Conservation (phyloP, 2,113 vertebrate species). For the Lamprotornis superbus region DNA sequence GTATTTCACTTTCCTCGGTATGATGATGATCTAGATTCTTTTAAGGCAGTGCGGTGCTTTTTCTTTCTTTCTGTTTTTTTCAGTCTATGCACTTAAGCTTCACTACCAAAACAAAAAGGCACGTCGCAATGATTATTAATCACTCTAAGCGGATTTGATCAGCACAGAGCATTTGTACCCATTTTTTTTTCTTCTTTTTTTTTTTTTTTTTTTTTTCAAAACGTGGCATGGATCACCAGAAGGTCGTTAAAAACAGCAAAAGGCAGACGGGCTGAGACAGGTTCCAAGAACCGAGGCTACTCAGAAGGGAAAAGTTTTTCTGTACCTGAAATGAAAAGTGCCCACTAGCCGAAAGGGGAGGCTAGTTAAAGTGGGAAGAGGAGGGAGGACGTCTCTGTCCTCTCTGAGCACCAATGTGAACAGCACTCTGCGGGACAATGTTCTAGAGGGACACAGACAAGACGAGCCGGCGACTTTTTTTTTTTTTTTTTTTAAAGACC, state of each 20-base stretch:
- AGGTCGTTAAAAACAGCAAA: conserved; percentile 30
- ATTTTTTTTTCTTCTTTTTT: neutral
- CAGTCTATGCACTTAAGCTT: neutral
- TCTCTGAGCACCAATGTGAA: neutral
- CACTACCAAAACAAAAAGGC: conserved; percentile 29
- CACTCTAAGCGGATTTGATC: neutral
- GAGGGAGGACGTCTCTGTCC: neutral
- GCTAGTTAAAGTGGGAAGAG: neutral
- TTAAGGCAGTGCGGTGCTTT: neutral
- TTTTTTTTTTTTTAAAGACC: neutral
- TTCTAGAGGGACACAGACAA: neutral
- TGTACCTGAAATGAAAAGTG: conserved; percentile 33
- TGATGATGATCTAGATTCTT: conserved; percentile 45
- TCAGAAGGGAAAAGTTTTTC: conserved; percentile 7
- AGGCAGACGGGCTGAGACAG: conserved; percentile 44
- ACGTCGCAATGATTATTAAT: neutral
- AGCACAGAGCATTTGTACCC: neutral
- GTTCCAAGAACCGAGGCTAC: conserved; percentile 40
- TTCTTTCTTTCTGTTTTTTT: neutral
- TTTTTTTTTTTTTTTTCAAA: neutral
- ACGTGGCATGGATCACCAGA: conserved; percentile 25
- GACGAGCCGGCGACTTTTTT: neutral
- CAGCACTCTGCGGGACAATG: neutral
- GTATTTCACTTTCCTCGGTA: conserved; percentile 72
- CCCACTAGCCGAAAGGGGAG: neutral